A percentile compares a stretch with the other conserved stretches of the same genome.
Conservation (phyloP, 35 echinoderm and acorn worm species). For the Ophiothrix spiculata region DNA sequence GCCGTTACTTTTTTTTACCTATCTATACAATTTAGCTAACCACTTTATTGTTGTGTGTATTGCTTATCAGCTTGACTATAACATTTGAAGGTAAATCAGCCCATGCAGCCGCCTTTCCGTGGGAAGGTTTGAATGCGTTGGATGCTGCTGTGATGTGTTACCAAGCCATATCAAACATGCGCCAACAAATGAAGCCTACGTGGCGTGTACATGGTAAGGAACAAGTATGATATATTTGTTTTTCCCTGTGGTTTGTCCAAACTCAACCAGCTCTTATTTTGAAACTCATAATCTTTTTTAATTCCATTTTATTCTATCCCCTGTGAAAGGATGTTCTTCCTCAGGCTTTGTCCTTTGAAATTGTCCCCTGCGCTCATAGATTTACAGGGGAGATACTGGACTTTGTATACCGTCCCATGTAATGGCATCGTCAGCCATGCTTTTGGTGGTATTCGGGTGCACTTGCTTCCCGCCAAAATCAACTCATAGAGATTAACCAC, state of each 20-base stretch:
- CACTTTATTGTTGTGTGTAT: constrained; percentile 2
- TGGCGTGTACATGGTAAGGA: constrained; percentile 71
- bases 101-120: constrained; percentile 66
- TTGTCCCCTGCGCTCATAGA: background rate
- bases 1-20: too few relatives aligned
- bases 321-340: background rate
- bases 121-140: constrained; percentile 71
- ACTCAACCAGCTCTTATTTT: background rate
- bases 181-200: constrained; percentile 72
- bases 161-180: constrained; percentile 53
- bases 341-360: background rate
- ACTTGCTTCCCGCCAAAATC: too few relatives aligned
- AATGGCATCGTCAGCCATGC: too few relatives aligned
- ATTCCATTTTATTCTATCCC: background rate
- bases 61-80: constrained; percentile 31
- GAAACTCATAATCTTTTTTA: background rate
- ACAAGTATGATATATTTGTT: background rate
- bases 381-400: too few relatives aligned
- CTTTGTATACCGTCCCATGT: too few relatives aligned
- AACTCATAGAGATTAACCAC: background rate
- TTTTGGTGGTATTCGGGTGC: too few relatives aligned
- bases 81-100: constrained; percentile 62
- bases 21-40: too few relatives aligned
- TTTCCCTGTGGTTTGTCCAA: background rate
- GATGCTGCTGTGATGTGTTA: constrained; percentile 87